phyloP scores from a whole-genome alignment of 2,797 vertebrate species.

The Mastacembelus armatus region DNA sequence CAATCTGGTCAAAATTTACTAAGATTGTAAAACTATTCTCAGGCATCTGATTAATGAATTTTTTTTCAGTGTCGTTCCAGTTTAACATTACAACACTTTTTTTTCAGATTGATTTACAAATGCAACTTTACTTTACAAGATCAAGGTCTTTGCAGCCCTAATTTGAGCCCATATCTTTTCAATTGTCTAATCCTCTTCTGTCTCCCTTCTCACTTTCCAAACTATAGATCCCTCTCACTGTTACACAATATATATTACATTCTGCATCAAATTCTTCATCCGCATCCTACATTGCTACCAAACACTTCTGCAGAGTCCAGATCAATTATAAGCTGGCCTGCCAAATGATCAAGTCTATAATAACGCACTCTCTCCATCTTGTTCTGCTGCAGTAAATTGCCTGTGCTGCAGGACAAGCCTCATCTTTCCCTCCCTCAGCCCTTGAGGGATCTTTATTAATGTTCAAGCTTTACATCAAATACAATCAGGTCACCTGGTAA shows the following conservation, averaged over 20 bases:
- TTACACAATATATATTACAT: conserved; percentile 70
- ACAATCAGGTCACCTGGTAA: conserved; percentile 73
- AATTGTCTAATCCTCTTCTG: conserved; percentile 56
- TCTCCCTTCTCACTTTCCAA: conserved; percentile 67
- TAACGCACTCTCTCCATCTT: conserved; percentile 80
- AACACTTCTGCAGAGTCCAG: conserved; percentile 68
- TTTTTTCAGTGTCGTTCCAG: too few relatives aligned
- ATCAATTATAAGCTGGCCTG: conserved; percentile 79
- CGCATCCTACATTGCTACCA: conserved; percentile 64
- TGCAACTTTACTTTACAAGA: too few relatives aligned
- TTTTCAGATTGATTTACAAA: too few relatives aligned
- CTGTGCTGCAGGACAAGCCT: conserved; percentile 71
- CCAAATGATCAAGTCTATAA: conserved; percentile 82
- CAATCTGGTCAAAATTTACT: too few relatives aligned
- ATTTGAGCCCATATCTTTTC: too few relatives aligned
- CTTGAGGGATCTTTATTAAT: conserved; percentile 76
- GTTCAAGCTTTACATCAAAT: conserved; percentile 75
- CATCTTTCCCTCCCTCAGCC: conserved; percentile 61
- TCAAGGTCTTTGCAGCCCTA: too few relatives aligned
- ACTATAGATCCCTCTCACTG: conserved; percentile 67
- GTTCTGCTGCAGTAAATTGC: conserved; percentile 78
- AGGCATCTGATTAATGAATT: too few relatives aligned
- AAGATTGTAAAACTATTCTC: too few relatives aligned
- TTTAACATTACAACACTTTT: too few relatives aligned
- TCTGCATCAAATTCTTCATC: conserved; percentile 72